Conservation (phyloP, 2,113 vertebrate genomes). For the Elachura formosa region DNA sequence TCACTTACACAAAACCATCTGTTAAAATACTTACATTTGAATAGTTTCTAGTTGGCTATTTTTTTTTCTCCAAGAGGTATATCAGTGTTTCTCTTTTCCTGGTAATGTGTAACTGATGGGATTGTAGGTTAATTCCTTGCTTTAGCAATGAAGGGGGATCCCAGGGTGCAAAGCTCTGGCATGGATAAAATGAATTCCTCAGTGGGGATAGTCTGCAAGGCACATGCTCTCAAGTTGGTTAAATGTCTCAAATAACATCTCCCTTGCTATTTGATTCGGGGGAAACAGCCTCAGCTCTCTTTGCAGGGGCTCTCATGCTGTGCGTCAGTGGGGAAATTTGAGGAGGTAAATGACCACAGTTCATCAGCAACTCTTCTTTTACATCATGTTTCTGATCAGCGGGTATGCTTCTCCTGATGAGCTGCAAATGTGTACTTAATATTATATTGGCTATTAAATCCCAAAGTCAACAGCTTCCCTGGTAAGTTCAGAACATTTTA, state of each 20-base stretch:
- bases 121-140: not conserved
- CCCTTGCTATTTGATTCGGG: not conserved
- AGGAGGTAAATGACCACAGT: conserved; percentile 24
- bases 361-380: conserved; percentile 9
- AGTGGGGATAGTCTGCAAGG: not conserved
- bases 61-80: not conserved
- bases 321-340: conserved; percentile 9
- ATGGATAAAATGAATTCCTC: not conserved
- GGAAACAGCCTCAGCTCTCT: not conserved
- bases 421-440: conserved; percentile 57
- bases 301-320: not conserved
- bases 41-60: not conserved
- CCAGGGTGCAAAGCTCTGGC: not conserved
- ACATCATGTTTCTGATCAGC: conserved; percentile 31
- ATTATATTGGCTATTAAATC: conserved; percentile 39
- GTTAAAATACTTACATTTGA: not conserved
- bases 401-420: conserved; percentile 36
- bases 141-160: not conserved
- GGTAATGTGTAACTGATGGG: not conserved
- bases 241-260: not conserved
- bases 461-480: conserved; percentile 58
- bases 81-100: not conserved
- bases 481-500: conserved; percentile 45
- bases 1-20: not conserved
- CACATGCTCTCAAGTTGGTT: not conserved